These are phyloP conservation scores for Hybos culiciformis DNA, from an alignment of 2,888 invertebrate genomes.

Conservation along the genomic window DNA sequence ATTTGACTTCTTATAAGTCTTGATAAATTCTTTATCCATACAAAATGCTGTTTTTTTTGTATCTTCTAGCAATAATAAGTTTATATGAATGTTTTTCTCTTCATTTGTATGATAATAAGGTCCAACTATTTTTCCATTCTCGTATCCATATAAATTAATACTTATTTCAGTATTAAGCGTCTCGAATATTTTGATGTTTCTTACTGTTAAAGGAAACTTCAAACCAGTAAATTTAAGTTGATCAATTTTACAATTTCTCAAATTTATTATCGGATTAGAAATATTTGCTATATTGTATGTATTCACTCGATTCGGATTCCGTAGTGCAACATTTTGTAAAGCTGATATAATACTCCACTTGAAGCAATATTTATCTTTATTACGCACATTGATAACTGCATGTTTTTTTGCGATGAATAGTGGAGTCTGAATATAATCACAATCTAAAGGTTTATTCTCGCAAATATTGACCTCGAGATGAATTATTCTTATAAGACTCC, in stretches of 20 bases:
- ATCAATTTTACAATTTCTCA: too few species aligned
- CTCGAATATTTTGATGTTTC: background rate
- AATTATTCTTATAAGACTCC: slow-evolving; percentile 11
- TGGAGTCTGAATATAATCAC: slow-evolving; percentile 1
- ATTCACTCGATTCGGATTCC: too few species aligned
- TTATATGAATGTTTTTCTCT: background rate
- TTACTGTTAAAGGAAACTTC: background rate
- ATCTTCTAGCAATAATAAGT: background rate
- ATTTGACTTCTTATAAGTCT: background rate
- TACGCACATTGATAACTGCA: slow-evolving; percentile 18
- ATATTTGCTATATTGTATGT: too few species aligned
- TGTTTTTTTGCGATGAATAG: slow-evolving; percentile 3
- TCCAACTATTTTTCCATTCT: background rate
- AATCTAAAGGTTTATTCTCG: slow-evolving; percentile 13
- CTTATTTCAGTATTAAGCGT: background rate
- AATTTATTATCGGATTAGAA: too few species aligned
- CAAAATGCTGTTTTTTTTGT: background rate
- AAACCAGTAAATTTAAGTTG: background rate
- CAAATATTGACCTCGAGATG: slow-evolving; percentile 7
- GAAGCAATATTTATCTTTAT: slow-evolving; percentile 17
- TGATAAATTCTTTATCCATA: background rate
- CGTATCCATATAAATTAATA: background rate
- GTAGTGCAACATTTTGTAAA: slow-evolving; percentile 10
- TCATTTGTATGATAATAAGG: too few species aligned
- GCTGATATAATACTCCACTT: slow-evolving; percentile 17